Base-by-base conservation (phyloP, 53 echinoderm and acorn worm species). In the Glandiceps talaboti region DNA sequence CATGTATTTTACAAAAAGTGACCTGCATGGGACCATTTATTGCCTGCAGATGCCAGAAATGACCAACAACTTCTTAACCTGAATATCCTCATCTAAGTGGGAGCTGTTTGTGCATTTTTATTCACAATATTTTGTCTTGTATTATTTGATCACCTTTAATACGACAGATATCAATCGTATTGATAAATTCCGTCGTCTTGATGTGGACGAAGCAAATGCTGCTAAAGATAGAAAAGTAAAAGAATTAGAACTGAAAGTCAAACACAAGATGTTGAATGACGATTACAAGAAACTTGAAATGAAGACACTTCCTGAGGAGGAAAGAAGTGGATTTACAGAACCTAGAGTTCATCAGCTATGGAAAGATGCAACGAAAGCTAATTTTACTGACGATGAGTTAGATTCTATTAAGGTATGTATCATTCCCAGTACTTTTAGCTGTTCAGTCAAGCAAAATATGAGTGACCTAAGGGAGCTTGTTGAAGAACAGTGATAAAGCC, bases 181-280 rank as follows among this genome's bases (percentile, higher is more conserved):
- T 45, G 64, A 45, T 20, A 45, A 45, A 45, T 45, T 45, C 64
- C 6, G 20, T 12, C 64, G 64, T 12, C 6, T 45, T 6, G 64
- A 45, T 45, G 85, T 33, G 28, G 75, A 85, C 1, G 75, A 88
- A 14, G 73, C 73, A 1, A 14, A 80, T 72, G 84, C 82, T 1
- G 76, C 82, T 1, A 78, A 33, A 28, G 82, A 87, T 10, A 77
- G 82, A 30, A 82, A 90, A 74, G 82, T 82, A 45, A 80, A 79
- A 77, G 92, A 97, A 78, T 80, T 97, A 27, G 97, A 97, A 31
- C 82, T 97, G 85, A 97, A 97, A 77, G 78, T 93, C 29, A 85
- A 91, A 74, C 97, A 97, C 73, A 80, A 90, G 1, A 87, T 89
- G 33, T 32, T 97, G 32, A 85, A 81, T 74, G 84, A 80, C 64